phyloP scores from a whole-genome alignment of 2,113 vertebrate genomes.

The Gobio gobio region DNA sequence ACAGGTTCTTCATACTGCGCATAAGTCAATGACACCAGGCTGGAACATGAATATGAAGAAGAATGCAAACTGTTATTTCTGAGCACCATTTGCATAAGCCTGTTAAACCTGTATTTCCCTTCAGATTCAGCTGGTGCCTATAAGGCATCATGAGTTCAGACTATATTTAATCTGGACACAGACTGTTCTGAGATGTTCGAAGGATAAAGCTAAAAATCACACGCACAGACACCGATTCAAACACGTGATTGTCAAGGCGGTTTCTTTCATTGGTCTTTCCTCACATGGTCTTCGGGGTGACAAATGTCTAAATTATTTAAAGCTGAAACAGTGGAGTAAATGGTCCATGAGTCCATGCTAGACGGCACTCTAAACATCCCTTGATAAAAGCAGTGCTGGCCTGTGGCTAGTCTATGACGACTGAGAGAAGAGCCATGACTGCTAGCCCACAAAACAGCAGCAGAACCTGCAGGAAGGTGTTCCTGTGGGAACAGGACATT shows the following conservation, averaged over 20 bases:
- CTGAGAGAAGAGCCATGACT: conserved; percentile 88
- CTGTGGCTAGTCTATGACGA: conserved; percentile 77
- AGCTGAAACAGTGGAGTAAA: conserved; percentile 44
- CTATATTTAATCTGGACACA: background rate
- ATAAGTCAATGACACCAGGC: background rate
- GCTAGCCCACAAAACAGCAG: conserved; percentile 87
- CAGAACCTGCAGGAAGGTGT: conserved; percentile 87
- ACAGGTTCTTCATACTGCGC: too few relatives aligned
- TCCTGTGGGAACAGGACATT: conserved; percentile 70
- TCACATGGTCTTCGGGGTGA: conserved; percentile 29
- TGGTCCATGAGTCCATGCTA: conserved; percentile 12
- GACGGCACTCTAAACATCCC: background rate
- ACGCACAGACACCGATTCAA: conserved; percentile 5
- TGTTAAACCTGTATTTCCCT: background rate
- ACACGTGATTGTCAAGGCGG: conserved; percentile 19
- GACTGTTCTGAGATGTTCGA: background rate
- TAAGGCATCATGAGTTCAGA: background rate
- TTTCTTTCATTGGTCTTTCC: background rate
- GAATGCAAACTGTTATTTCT: background rate
- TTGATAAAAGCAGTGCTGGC: conserved; percentile 33
- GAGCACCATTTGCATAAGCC: background rate
- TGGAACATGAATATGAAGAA: background rate
- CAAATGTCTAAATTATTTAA: conserved; percentile 26
- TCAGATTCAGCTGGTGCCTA: background rate
- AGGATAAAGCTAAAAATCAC: background rate